A percentile compares a stretch with the other conserved stretches of the same genome.
Evolutionary conservation across 2,113 vertebrate genomes (phyloP).

Genomic region (Bostrychus sinensis): DNA sequence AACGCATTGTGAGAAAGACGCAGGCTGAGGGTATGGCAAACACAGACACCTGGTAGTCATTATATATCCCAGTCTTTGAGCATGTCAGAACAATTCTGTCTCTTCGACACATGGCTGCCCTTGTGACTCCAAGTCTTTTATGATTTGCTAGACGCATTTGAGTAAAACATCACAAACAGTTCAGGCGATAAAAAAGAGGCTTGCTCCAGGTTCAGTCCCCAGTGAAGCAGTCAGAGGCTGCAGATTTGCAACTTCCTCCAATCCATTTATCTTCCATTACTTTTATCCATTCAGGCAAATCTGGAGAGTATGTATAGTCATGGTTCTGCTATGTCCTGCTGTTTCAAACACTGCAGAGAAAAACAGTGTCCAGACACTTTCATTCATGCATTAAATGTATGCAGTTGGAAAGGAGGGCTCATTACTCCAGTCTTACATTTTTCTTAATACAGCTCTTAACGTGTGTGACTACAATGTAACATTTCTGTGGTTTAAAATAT

Average conservation of each 20-base stretch:
- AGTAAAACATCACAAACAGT: conserved; percentile 56
- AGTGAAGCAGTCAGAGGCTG: conserved; percentile 52
- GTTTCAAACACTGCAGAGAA: conserved; percentile 32
- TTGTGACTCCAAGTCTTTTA: conserved; percentile 52
- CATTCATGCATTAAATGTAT: conserved; percentile 48
- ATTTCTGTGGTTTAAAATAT: neutral
- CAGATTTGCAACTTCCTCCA: conserved; percentile 72
- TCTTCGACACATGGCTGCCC: conserved; percentile 42
- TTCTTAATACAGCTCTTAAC: neutral
- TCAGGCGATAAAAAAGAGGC: conserved; percentile 29
- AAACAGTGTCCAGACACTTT: conserved; percentile 43
- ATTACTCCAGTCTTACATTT: conserved; percentile 7
- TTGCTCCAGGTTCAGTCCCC: conserved; percentile 41
- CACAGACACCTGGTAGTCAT: conserved; percentile 71
- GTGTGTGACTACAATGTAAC: conserved; percentile 5
- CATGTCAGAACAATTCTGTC: conserved; percentile 63
- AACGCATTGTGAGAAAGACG: conserved; percentile 13
- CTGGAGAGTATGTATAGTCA: conserved; percentile 26
- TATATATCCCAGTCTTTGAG: conserved; percentile 61
- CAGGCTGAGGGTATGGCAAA: conserved; percentile 33
- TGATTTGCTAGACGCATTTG: conserved; percentile 57
- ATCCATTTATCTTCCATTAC: conserved; percentile 53
- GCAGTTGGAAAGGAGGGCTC: conserved; percentile 3
- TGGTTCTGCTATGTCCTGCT: conserved; percentile 32
- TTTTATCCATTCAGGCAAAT: conserved; percentile 38